Evolutionary conservation across 2,888 invertebrate species (phyloP).

Genomic region (Drosophila sordidapex): DNA sequence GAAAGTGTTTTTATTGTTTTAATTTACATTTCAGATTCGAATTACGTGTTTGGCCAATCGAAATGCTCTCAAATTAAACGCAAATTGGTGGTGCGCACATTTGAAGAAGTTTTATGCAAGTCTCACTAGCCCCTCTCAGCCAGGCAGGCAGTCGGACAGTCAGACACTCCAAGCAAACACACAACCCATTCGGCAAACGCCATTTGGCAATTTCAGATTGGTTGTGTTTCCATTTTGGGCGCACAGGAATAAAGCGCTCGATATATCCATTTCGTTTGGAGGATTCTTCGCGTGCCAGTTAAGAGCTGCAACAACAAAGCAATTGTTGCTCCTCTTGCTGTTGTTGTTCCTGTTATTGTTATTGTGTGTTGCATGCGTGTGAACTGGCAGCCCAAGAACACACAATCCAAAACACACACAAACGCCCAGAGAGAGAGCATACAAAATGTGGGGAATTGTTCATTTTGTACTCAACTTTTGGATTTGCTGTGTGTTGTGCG

Average conservation of each 20-base stretch:
- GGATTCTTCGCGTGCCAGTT: slow-evolving; percentile 77
- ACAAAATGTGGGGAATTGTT: slow-evolving; percentile 61
- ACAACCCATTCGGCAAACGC: slow-evolving; percentile 39
- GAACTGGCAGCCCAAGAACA: slow-evolving; percentile 50
- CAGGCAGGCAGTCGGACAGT: slow-evolving; percentile 1
- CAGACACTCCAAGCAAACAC: slow-evolving; percentile 18
- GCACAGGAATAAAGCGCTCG: slow-evolving; percentile 51
- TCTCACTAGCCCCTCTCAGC: slow-evolving; percentile 8
- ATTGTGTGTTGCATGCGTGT: slow-evolving; percentile 71
- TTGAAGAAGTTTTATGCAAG: slow-evolving; percentile 34
- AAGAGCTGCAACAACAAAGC: slow-evolving; percentile 68
- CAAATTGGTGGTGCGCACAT: slow-evolving; percentile 24
- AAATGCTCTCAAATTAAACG: slow-evolving; percentile 27
- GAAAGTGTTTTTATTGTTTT: background rate
- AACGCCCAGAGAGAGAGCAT: slow-evolving; percentile 11
- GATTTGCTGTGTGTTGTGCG: slow-evolving; percentile 37
- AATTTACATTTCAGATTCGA: slow-evolving; percentile 22
- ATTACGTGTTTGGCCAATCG: slow-evolving; percentile 3
- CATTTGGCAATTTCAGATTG: slow-evolving; percentile 68
- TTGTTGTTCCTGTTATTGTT: slow-evolving; percentile 19
- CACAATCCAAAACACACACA: slow-evolving; percentile 10
- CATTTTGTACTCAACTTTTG: slow-evolving; percentile 59
- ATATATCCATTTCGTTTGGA: slow-evolving; percentile 76
- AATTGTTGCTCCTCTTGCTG: slow-evolving; percentile 33
- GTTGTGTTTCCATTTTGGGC: slow-evolving; percentile 55